A percentile compares a stretch with the other conserved stretches of the same genome.
Conservation (phyloP, 2,797 vertebrate species). For the Eospalax fontanierii region DNA sequence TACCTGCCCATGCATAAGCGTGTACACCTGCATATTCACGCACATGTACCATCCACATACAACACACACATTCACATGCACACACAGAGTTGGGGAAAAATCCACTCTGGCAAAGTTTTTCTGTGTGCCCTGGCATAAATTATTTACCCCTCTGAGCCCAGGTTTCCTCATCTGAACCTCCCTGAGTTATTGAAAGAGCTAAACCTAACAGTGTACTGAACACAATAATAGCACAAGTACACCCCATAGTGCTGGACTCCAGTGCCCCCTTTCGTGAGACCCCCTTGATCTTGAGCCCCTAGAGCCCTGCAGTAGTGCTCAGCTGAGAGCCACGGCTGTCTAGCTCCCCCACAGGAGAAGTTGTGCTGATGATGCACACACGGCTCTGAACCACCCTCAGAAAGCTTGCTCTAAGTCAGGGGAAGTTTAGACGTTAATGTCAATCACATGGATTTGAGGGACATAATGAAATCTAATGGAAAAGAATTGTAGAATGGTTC, state of each 20-base stretch:
- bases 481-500: slow-evolving; percentile 36
- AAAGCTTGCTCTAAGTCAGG: background rate
- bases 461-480: background rate
- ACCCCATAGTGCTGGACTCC: background rate
- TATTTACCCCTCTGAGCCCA: slow-evolving; percentile 4
- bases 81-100: background rate
- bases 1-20: rapidly evolving
- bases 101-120: background rate
- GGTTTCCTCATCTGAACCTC: background rate
- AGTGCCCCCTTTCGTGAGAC: background rate
- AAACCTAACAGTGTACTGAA: background rate
- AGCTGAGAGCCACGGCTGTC: background rate
- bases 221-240: background rate
- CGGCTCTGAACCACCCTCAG: background rate
- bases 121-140: background rate
- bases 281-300: background rate
- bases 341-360: background rate
- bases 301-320: background rate
- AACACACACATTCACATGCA: background rate
- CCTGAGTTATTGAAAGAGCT: background rate
- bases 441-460: background rate
- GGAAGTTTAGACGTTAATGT: slow-evolving; percentile 36
- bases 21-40: background rate
- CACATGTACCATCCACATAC: background rate
- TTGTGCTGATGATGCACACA: background rate